Evolutionary conservation across 2,113 vertebrate species (phyloP), one percentile per base, ranked within the genome.

Genomic region (Scophthalmus maximus): DNA sequence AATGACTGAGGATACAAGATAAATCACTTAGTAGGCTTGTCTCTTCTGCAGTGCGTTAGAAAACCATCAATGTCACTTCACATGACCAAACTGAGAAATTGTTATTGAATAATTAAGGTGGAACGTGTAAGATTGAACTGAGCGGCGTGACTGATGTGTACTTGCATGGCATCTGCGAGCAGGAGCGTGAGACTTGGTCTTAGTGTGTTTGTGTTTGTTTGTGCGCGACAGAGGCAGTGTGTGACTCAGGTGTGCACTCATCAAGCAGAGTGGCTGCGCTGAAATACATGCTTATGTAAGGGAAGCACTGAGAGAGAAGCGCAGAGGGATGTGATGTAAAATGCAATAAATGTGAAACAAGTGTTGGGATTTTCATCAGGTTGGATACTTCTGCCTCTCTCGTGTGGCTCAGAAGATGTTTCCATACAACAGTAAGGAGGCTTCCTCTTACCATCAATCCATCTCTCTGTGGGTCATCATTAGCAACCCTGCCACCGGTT

Each of bases 91-190:
- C 55, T 42, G 61, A 74, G 68, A 22, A 61, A 72, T 27, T 53
- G 58, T 62, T 34, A 23, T 59, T 83, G 29, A 85, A 81, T 81
- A 85, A 78, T 82, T 80, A 55, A 79, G 73, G 68, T 60, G 62
- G 56, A 68, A 55, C 50, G 76, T 73, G 65, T 61, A n/a, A 47
- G 51, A 62, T 50, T 66, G 68, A 72, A 74, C 22, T n/a, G 49
- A 75, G 22, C 47, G n/a, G 58, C 20, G 34, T 83, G 72, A 78
- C 53, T 65, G 57, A 68, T 58, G 68, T 15, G 23, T 22, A 30
- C 49, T 71, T 62, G 29, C 23, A 2, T 36, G 55, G 36, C 38
- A 82, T 74, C 50, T 51, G 68, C 59, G 47, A 30, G 42, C 22
- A 8, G 23, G 72, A 70, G 61, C 46, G 27, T 66, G 72, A 55